These are phyloP conservation scores for Glaucidium brasilianum DNA, from an alignment of 2,113 vertebrate species.

Conservation along the genomic window DNA sequence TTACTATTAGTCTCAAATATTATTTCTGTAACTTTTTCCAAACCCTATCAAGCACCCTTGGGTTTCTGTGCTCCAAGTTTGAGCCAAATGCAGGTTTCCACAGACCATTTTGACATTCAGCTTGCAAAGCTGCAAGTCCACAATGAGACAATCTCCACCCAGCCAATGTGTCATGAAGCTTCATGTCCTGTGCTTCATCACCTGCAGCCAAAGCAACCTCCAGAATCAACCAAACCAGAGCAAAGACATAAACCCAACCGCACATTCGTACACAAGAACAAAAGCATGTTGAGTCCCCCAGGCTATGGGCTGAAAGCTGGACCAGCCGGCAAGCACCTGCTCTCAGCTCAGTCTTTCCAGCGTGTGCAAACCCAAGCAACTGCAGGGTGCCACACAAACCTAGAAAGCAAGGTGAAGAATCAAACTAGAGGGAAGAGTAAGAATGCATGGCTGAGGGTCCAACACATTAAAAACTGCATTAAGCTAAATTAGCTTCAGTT, in stretches of 20 bases:
- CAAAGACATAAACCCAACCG: neutral
- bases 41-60: neutral
- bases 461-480: neutral
- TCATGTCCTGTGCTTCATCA: neutral
- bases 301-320: neutral
- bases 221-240: neutral
- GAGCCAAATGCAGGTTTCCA: neutral
- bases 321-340: neutral
- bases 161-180: accelerated
- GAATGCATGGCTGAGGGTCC: neutral
- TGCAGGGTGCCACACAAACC: neutral
- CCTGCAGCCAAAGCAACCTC: neutral
- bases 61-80: neutral
- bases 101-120: neutral
- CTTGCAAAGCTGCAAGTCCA: neutral
- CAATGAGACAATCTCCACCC: neutral
- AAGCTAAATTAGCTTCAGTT: neutral
- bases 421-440: neutral
- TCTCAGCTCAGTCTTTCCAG: neutral
- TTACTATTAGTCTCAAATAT: neutral
- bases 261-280: neutral
- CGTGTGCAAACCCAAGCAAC: neutral
- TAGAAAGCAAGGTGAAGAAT: neutral
- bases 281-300: neutral
- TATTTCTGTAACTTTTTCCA: neutral